Percentiles rank a stretch among this genome's conserved stretches.
These are phyloP conservation scores for Macrobrachium rosenbergii DNA, from an alignment of 1,140 invertebrate genomes.

Conservation along the genomic window DNA sequence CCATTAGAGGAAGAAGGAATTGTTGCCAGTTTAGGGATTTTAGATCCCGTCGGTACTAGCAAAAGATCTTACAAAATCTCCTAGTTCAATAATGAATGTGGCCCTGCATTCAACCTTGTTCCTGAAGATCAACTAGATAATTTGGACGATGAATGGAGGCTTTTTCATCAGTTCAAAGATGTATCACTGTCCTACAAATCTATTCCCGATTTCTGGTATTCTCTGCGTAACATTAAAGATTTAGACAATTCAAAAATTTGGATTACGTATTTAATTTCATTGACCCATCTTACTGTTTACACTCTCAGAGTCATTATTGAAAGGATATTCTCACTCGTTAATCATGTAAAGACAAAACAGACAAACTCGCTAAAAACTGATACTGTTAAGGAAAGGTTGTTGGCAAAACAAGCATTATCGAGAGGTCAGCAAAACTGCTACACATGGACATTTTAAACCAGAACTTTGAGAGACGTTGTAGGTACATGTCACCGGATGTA, in stretches of 20 bases:
- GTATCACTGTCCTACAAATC: background rate
- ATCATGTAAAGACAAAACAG: conserved; percentile 51
- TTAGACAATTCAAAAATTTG: conserved; percentile 40
- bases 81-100: too few relatives aligned
- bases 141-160: background rate
- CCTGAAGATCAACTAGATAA: too few relatives aligned
- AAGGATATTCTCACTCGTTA: too few relatives aligned
- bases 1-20: too few relatives aligned
- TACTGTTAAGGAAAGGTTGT: conserved; percentile 37
- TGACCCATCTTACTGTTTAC: conserved; percentile 28
- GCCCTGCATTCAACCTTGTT: too few relatives aligned
- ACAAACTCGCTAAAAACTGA: conserved; percentile 44
- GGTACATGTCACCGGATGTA: too few relatives aligned
- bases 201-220: conserved; percentile 43
- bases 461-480: background rate
- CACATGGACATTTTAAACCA: conserved; percentile 31
- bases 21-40: too few relatives aligned
- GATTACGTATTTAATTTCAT: conserved; percentile 32
- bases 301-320: too few relatives aligned
- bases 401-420: conserved; percentile 46
- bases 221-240: conserved; percentile 43
- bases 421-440: conserved; percentile 22
- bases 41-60: too few relatives aligned
- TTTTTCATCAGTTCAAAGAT: background rate
- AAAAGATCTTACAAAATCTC: too few relatives aligned